Percentiles rank a stretch among this genome's conserved stretches.
Evolutionary conservation across 2,888 invertebrate genomes (phyloP).

Genomic region (Choristoneura rosaceana): DNA sequence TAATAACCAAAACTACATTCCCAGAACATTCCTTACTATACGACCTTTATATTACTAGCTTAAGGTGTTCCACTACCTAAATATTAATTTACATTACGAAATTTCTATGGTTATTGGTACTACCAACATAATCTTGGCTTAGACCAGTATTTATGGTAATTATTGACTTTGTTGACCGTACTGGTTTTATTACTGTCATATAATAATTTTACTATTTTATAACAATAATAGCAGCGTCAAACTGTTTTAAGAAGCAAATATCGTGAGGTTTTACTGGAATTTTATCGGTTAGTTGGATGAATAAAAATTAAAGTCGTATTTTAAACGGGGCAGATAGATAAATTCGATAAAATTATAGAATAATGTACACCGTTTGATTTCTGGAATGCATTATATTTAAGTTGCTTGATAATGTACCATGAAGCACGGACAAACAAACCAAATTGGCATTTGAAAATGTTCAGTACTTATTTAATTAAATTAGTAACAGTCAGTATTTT

Average conservation of each 20-base stretch:
- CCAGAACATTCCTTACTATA: constrained; percentile 27
- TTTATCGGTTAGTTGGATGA: neutral
- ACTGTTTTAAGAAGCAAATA: constrained; percentile 11
- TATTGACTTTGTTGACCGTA: constrained; percentile 37
- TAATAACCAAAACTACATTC: constrained; percentile 38
- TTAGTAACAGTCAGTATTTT: too few species aligned
- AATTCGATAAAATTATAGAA: neutral
- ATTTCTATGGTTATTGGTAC: constrained; percentile 18
- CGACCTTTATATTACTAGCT: constrained; percentile 27
- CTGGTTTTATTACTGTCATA: constrained; percentile 31
- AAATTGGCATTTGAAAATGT: too few species aligned
- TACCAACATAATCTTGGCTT: constrained; percentile 31
- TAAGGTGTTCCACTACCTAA: constrained; percentile 13
- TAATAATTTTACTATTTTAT: constrained; percentile 27
- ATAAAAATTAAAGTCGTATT: constrained; percentile 1
- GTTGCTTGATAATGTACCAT: too few species aligned
- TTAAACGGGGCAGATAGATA: neutral
- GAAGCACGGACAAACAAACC: too few species aligned
- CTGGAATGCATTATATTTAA: too few species aligned
- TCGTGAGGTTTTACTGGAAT: neutral
- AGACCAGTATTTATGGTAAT: constrained; percentile 38
- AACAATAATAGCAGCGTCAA: constrained; percentile 9
- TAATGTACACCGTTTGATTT: neutral
- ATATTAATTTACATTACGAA: constrained; percentile 36
- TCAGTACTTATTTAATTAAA: too few species aligned